Percentiles rank a stretch among this genome's conserved stretches.
Evolutionary conservation across 2,888 invertebrate species (phyloP).

Genomic region (Drosophila algonquin): DNA sequence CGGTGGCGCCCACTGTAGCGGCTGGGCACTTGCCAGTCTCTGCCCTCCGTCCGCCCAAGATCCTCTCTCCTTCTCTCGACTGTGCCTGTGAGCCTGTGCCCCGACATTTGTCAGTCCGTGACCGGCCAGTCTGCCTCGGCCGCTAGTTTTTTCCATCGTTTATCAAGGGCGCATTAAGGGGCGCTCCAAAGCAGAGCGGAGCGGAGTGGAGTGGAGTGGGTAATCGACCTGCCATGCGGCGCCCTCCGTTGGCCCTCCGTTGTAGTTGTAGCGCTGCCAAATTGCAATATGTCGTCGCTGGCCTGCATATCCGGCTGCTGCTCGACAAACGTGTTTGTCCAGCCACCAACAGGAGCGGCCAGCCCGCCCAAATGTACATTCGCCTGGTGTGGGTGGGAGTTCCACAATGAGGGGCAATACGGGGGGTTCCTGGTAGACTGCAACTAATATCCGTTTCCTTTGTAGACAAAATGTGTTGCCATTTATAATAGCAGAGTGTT

Average conservation of each 20-base stretch:
- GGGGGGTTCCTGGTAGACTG: slow-evolving; percentile 48
- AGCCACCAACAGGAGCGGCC: slow-evolving; percentile 28
- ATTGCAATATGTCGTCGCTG: slow-evolving; percentile 67
- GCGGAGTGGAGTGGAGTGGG: slow-evolving; percentile 30
- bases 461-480: slow-evolving; percentile 81
- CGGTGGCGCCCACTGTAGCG: slow-evolving; percentile 51
- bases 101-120: slow-evolving; percentile 69
- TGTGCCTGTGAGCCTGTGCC: background rate
- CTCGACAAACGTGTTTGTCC: slow-evolving; percentile 73
- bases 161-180: slow-evolving; percentile 73
- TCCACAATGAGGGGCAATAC: background rate
- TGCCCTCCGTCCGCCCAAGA: slow-evolving; percentile 16
- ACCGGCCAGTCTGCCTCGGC: slow-evolving; percentile 18
- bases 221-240: slow-evolving; percentile 64
- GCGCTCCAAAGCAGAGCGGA: slow-evolving; percentile 12
- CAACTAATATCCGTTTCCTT: slow-evolving; percentile 83
- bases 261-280: slow-evolving; percentile 57
- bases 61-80: background rate
- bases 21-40: slow-evolving; percentile 48
- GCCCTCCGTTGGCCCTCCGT: slow-evolving; percentile 49
- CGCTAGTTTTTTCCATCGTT: slow-evolving; percentile 62
- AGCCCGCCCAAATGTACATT: slow-evolving; percentile 2
- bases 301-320: slow-evolving; percentile 65
- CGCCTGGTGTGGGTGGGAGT: background rate
- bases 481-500: slow-evolving; percentile 78